Evolutionary conservation across 2,797 vertebrate species (phyloP).

Genomic region (Coranthus polyacanthus): DNA sequence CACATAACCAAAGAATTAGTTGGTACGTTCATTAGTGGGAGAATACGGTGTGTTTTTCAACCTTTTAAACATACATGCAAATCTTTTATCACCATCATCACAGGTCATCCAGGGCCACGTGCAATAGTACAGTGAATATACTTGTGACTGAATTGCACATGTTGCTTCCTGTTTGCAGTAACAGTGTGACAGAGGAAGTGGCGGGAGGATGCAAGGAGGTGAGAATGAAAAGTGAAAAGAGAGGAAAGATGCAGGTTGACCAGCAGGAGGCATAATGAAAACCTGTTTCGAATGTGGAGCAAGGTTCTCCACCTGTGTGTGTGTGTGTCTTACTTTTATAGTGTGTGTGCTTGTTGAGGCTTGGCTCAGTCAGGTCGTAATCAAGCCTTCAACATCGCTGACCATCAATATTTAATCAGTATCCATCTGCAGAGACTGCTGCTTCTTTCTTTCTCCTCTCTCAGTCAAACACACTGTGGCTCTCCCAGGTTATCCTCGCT

Average conservation of each 20-base stretch:
- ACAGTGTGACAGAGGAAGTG: constrained; percentile 57
- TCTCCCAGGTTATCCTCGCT: constrained; percentile 31
- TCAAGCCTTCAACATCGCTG: constrained; percentile 70
- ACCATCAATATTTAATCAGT: constrained; percentile 79
- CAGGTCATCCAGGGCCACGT: constrained; percentile 9
- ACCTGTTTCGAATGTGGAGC: constrained; percentile 44
- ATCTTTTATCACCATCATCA: not conserved
- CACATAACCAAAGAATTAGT: not conserved
- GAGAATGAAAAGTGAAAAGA: constrained; percentile 50
- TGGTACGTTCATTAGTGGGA: not conserved
- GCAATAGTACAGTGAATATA: constrained; percentile 2
- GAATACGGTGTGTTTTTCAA: not conserved
- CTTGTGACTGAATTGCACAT: constrained; percentile 9
- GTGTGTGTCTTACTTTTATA: constrained; percentile 31
- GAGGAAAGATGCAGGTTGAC: constrained; percentile 48
- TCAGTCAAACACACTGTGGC: constrained; percentile 24
- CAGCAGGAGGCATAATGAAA: constrained; percentile 59
- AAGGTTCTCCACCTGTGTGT: constrained; percentile 35
- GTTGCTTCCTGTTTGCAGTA: constrained; percentile 47
- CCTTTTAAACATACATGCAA: not conserved
- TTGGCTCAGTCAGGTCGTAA: constrained; percentile 58
- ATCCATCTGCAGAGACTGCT: constrained; percentile 71
- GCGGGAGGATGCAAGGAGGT: constrained; percentile 49
- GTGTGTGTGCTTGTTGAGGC: constrained; percentile 31
- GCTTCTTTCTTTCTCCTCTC: constrained; percentile 48